Base-by-base conservation (phyloP, 2,113 vertebrate species). In the Hippocampus guttulatus region DNA sequence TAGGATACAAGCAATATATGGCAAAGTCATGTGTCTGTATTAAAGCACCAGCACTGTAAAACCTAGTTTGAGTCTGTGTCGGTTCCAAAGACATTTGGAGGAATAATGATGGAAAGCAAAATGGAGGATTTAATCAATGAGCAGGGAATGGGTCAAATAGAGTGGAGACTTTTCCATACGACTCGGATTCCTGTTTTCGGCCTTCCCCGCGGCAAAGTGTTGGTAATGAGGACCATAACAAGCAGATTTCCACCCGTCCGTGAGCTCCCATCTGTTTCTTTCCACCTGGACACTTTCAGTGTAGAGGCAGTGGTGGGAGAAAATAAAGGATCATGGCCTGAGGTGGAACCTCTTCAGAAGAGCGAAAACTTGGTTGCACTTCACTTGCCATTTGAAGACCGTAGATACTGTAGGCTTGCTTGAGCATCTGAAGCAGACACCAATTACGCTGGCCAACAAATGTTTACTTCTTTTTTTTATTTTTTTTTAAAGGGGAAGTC, bases 41-140 rank as follows among this genome's bases (percentile, higher is more conserved):
- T 91, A 91, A 91, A 91, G 84, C 81, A 85, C 81, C 67, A 75
- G 58, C 68, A 57, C 52, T 77, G 79, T 73, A 70, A 87, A 82
- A 74, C 67, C 66, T 30, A 5, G 30, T 16, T 70, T 1, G 51
- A 67, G 15, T 57, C 25, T 47, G 40, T 18, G 33, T 27, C 30
- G 25, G 25, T 27, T 27, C 25, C 25, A 27, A 27, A 27, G 25
- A 27, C 25, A 27, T 70, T 79, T 1, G 18, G 25, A 16, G 60
- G 67, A 21, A 58, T 33, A 67, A 71, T 21, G 41, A 25, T 33
- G 8, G 16, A 51, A 18, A 60, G 45, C 41, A 62, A 21, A 67
- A 69, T n/a, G 51, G 12, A 52, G 25, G 8, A 15, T 78, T 70
- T 74, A 76, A 71, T 81, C 33, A 21, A 62, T 71, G 65, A 30